These are phyloP conservation scores for Epirrhoe tristata DNA, from an alignment of 2,888 invertebrate species.

Conservation along the genomic window DNA sequence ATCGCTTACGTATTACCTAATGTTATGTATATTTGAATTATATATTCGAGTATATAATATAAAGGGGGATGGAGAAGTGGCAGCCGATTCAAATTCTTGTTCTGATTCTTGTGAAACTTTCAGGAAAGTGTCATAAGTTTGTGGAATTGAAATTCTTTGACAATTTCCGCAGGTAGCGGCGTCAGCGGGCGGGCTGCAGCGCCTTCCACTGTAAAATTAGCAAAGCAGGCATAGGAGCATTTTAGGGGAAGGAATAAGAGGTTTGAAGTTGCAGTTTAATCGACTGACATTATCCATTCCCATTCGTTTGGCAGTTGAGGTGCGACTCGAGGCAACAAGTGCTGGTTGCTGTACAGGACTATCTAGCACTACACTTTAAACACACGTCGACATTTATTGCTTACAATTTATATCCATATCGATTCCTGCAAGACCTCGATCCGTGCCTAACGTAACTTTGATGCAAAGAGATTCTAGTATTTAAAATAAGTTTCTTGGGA, in stretches of 20 bases:
- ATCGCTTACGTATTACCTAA: slow-evolving; percentile 57
- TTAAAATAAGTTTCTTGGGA: neutral
- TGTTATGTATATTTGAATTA: slow-evolving; percentile 60
- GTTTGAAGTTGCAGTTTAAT: slow-evolving; percentile 12
- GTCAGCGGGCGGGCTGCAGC: slow-evolving; percentile 14
- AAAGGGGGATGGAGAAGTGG: slow-evolving; percentile 35
- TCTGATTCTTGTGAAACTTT: slow-evolving; percentile 34
- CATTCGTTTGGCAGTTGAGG: slow-evolving; percentile 21
- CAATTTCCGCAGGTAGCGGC: slow-evolving; percentile 23
- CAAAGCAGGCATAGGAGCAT: neutral
- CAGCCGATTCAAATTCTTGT: slow-evolving; percentile 41
- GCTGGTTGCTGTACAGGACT: slow-evolving; percentile 39
- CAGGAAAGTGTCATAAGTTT: slow-evolving; percentile 38
- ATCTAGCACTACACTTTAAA: slow-evolving; percentile 31
- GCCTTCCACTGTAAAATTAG: neutral
- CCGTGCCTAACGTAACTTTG: neutral
- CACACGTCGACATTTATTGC: slow-evolving; percentile 10
- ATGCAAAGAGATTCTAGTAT: neutral
- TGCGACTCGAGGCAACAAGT: slow-evolving; percentile 53
- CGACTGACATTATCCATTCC: slow-evolving; percentile 25
- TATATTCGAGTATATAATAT: slow-evolving; percentile 36
- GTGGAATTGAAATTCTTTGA: slow-evolving; percentile 39
- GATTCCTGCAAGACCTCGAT: neutral
- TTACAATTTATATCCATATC: slow-evolving; percentile 6
- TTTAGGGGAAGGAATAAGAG: neutral